A percentile compares a stretch with the other conserved stretches of the same genome.
These are phyloP conservation scores for Pollimyrus isidori DNA, from an alignment of 2,113 vertebrate species.

Conservation along the genomic window DNA sequence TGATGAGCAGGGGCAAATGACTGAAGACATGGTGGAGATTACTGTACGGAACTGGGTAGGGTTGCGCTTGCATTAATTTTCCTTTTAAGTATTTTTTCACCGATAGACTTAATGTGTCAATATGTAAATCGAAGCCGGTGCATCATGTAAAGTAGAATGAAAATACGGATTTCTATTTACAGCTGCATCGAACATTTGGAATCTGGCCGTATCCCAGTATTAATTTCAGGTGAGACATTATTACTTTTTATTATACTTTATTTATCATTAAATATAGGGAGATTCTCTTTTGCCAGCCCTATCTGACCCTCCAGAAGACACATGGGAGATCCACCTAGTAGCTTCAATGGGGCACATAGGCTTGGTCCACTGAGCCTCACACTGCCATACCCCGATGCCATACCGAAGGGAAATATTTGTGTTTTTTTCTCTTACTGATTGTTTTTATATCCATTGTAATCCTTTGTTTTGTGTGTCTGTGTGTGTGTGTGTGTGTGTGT, in stretches of 20 bases:
- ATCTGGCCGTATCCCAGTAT: constrained; percentile 75
- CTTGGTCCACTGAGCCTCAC: neutral
- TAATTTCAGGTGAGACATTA: constrained; percentile 73
- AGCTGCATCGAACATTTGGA: constrained; percentile 81
- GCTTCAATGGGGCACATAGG: neutral
- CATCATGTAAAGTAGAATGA: neutral
- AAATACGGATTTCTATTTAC: constrained; percentile 43
- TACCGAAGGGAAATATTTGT: neutral
- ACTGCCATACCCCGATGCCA: neutral
- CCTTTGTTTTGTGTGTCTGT: neutral
- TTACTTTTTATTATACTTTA: neutral
- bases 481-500: neutral
- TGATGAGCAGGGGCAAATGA: constrained; percentile 37
- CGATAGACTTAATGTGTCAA: neutral
- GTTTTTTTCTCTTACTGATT: neutral
- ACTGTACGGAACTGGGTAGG: constrained; percentile 73
- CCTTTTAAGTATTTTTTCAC: neutral
- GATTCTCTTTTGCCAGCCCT: neutral
- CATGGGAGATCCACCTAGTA: neutral
- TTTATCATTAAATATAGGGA: neutral
- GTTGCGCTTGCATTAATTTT: neutral
- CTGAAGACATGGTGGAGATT: constrained; percentile 50
- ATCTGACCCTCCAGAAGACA: neutral
- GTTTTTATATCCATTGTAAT: neutral
- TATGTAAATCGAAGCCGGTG: neutral